These are phyloP conservation scores for Thalassaphorura encarpata DNA, from an alignment of 1,140 invertebrate species.

Conservation along the genomic window DNA sequence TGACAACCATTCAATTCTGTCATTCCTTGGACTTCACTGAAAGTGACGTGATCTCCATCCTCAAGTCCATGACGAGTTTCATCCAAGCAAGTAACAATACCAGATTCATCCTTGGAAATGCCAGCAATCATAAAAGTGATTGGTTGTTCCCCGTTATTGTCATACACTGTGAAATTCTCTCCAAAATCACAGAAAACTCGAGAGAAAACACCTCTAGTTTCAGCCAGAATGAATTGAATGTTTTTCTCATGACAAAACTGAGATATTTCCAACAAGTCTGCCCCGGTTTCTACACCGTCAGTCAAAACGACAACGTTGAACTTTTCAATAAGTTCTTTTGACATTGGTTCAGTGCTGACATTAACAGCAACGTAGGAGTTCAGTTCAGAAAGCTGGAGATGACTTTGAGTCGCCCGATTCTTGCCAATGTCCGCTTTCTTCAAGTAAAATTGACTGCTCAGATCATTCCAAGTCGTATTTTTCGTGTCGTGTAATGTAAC, in stretches of 20 bases:
- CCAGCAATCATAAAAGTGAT: slow-evolving; percentile 78
- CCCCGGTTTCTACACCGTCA: slow-evolving; percentile 45
- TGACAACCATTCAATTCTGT: slow-evolving; percentile 83
- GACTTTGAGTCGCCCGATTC: slow-evolving; percentile 76
- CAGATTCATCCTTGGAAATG: slow-evolving; percentile 67
- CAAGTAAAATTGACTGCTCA: slow-evolving; percentile 70
- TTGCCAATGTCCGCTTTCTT: slow-evolving; percentile 69
- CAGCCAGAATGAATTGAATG: slow-evolving; percentile 80
- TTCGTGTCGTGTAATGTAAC: slow-evolving; percentile 82
- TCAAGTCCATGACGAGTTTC: slow-evolving; percentile 84
- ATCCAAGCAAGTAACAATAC: slow-evolving; percentile 79
- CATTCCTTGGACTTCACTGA: slow-evolving; percentile 90
- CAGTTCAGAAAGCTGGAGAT: slow-evolving; percentile 70
- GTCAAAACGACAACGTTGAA: slow-evolving; percentile 80
- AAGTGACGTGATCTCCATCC: slow-evolving; percentile 92
- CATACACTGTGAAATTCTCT: slow-evolving; percentile 69
- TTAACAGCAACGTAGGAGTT: slow-evolving; percentile 89
- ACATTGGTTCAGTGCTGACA: slow-evolving; percentile 58
- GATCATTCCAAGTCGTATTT: slow-evolving; percentile 23
- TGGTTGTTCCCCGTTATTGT: slow-evolving; percentile 80
- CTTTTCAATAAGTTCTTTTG: slow-evolving; percentile 63
- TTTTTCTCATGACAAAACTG: slow-evolving; percentile 68
- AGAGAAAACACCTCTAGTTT: slow-evolving; percentile 84
- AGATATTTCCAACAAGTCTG: slow-evolving; percentile 68
- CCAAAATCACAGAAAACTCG: slow-evolving; percentile 97